Percentiles rank a stretch among this genome's conserved stretches.
Conservation (phyloP, 2,113 vertebrate genomes). For the Etheostoma cragini region DNA sequence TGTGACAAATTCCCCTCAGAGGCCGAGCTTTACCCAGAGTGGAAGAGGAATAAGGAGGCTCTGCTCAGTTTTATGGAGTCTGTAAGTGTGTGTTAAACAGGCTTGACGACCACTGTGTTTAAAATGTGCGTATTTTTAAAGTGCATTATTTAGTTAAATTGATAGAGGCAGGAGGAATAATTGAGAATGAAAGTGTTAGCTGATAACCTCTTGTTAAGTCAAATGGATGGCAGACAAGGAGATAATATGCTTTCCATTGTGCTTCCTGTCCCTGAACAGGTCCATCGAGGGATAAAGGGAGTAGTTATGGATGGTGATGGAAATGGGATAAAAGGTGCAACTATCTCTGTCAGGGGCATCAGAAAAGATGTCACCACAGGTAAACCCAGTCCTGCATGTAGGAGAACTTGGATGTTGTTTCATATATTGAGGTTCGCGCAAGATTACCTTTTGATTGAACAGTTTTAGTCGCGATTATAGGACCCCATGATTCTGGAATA, state of each 20-base stretch:
- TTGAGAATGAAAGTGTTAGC: not conserved
- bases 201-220: not conserved
- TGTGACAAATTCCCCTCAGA: constrained; percentile 95
- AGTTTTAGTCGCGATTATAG: not conserved
- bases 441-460: not conserved
- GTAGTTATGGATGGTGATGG: constrained; percentile 89
- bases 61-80: constrained; percentile 92
- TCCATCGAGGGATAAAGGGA: constrained; percentile 94
- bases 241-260: not conserved
- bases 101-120: not conserved
- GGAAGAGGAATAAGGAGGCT: constrained; percentile 94
- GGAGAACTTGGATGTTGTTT: not conserved
- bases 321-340: constrained; percentile 91
- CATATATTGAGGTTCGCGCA: not conserved
- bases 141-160: not conserved
- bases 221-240: not conserved
- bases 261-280: constrained; percentile 77
- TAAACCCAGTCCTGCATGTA: constrained; percentile 65
- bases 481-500: too few species aligned
- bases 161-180: not conserved
- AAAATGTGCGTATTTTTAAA: not conserved
- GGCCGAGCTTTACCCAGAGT: constrained; percentile 91
- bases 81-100: constrained; percentile 78
- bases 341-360: constrained; percentile 89
- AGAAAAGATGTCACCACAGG: constrained; percentile 93